Evolutionary conservation across 1,140 invertebrate species (phyloP).

Genomic region (Theocolax elegans): DNA sequence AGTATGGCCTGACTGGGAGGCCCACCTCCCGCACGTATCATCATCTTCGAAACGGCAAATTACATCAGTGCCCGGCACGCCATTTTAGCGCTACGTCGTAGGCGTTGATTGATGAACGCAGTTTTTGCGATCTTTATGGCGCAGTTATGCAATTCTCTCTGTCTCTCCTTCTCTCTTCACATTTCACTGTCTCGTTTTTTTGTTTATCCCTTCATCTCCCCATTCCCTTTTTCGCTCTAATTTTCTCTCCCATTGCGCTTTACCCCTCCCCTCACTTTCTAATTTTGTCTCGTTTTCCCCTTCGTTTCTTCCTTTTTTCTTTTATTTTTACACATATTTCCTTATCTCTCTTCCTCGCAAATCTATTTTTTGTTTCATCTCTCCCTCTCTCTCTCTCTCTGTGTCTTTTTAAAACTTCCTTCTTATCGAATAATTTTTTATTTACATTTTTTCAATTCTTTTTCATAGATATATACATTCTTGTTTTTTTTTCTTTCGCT

Average conservation of each 20-base stretch:
- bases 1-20: constrained; percentile 18
- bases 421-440: too few species aligned
- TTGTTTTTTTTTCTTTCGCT: not conserved
- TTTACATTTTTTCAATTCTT: not conserved
- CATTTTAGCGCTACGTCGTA: constrained; percentile 8
- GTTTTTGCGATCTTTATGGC: constrained; percentile 35
- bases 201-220: not conserved
- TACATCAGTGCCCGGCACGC: constrained; percentile 19
- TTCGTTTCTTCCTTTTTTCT: too few species aligned
- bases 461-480: not conserved
- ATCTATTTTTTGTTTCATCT: not conserved
- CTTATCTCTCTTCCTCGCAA: too few species aligned
- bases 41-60: constrained; percentile 39
- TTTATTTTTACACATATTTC: too few species aligned
- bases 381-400: not conserved
- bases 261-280: too few species aligned
- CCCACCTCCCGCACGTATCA: not conserved
- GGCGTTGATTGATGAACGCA: constrained; percentile 33
- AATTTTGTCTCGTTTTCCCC: too few species aligned
- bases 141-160: constrained; percentile 20
- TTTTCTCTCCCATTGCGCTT: too few species aligned
- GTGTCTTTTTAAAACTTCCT: too few species aligned
- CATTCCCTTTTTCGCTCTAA: too few species aligned
- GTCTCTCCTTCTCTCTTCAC: not conserved
- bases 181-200: not conserved